phyloP scores from a whole-genome alignment of 2,888 invertebrate genomes.

The Synanthedon formicaeformis region DNA sequence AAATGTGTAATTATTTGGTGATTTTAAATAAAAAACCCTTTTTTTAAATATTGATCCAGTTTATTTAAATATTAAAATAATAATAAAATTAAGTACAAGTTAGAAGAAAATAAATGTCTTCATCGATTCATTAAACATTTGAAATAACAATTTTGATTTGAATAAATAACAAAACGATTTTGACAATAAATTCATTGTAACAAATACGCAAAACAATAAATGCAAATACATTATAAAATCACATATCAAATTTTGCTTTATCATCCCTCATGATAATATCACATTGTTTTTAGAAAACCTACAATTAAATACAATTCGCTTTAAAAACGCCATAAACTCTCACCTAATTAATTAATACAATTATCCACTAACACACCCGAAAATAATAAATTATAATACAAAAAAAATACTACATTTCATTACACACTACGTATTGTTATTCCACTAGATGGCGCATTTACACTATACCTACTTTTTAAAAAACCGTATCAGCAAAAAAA shows the following conservation, averaged over 20 bases:
- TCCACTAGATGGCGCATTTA: too few species aligned
- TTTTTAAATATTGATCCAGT: not conserved
- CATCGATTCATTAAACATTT: not conserved
- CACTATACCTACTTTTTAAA: too few species aligned
- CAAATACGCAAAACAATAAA: slow-evolving; percentile 10
- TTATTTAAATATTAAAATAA: not conserved
- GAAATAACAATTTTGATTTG: not conserved
- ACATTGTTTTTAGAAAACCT: not conserved
- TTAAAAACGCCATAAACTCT: not conserved
- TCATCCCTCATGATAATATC: not conserved
- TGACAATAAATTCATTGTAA: slow-evolving; percentile 27
- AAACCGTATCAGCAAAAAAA: too few species aligned
- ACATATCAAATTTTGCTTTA: not conserved
- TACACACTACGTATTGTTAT: too few species aligned
- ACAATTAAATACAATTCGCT: not conserved
- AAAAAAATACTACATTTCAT: too few species aligned
- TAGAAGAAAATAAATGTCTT: not conserved
- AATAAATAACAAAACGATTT: slow-evolving; percentile 17
- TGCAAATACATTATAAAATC: not conserved
- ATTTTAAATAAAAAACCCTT: not conserved
- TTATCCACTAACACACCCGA: too few species aligned
- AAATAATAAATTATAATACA: too few species aligned
- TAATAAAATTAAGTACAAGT: not conserved
- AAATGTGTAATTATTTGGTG: not conserved
- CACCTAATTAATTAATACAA: not conserved